Base-by-base conservation (phyloP, 2,888 invertebrate genomes). In the Caenorhabditis sulstoni region DNA sequence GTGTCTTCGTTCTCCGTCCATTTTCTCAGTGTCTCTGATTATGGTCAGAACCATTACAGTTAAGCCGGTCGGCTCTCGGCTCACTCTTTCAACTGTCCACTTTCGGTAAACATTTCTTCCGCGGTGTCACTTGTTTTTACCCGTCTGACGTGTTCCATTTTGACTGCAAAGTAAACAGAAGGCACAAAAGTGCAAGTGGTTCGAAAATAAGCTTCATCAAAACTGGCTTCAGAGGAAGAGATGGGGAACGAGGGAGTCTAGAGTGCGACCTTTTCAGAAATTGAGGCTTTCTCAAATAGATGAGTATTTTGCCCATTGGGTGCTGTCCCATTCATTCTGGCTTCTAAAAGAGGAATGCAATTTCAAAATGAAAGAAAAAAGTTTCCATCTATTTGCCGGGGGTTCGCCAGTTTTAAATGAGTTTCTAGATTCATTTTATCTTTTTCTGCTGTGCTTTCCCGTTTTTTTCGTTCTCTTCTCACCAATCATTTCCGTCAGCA, bases 41-140 rank as follows among this genome's bases (percentile, higher is more conserved):
- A 73, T 73, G 64, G 64, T 64, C 73, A 64, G 73, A 73, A 73
- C 73, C 73, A 73, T 73, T 73, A 65, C 73, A 73, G 64, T 73
- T 73, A 73, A 73, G 73, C 73, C 64, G 11, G 11, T 55, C 16
- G n/a, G n/a, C n/a, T n/a, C 22, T 37, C 49, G 47, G 45, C 53
- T 57, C 23, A 55, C 61, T 49, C 53, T 71, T 71, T 71, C 57
- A 71, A 71, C 71, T 71, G 62, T 62, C 62, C 62, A 61, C 62
- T 55, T 70, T 71, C 57, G 71, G 71, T 71, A 71, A 71, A 71
- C 71, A 71, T 58, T 62, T 73, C 55, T 49, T 73, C 50, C 53
- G 58, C 68, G 23, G 53, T 59, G 61, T 70, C 70, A 59, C 53
- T 73, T 64, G 47, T 73, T 57, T 49, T 67, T 62, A 3, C 29